A percentile compares a stretch with the other conserved stretches of the same genome.
Conservation (phyloP, 92 coral and sea anemone species). For the Phenganax marumi region DNA sequence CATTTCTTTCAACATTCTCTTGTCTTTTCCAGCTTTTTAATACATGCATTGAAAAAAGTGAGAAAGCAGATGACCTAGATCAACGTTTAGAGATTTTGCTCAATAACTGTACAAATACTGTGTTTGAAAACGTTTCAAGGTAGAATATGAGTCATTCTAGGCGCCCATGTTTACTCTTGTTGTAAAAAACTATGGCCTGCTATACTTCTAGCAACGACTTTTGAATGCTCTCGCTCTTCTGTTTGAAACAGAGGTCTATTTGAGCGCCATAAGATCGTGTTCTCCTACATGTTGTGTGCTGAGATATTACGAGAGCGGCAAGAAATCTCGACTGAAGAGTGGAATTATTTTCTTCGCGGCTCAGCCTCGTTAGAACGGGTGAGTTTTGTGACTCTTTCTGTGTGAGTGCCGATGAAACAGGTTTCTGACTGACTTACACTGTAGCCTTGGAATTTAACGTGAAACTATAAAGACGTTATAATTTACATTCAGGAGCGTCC, state of each 20-base stretch:
- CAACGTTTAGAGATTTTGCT: constrained; percentile 75
- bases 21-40: constrained; percentile 69
- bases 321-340: constrained; percentile 76
- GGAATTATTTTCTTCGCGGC: constrained; percentile 95
- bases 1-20: neutral
- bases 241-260: constrained; percentile 73
- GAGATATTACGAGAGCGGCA: constrained; percentile 90
- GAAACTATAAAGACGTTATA: neutral
- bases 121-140: constrained; percentile 95
- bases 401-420: no score
- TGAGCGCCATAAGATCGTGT: constrained; percentile 93
- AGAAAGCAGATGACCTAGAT: constrained; percentile 81
- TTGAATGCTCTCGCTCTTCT: neutral
- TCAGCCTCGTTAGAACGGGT: constrained; percentile 91
- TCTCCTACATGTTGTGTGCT: constrained; percentile 96
- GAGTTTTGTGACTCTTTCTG: neutral
- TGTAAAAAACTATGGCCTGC: neutral
- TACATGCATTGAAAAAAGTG: constrained; percentile 91
- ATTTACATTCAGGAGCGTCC: constrained; percentile 75
- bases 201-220: neutral
- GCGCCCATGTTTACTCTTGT: neutral
- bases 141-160: constrained; percentile 21
- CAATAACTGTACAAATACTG: constrained; percentile 80
- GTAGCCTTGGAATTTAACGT: neutral
- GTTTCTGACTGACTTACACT: neutral